Base-by-base conservation (phyloP, 1,140 invertebrate genomes). In the Sweltsa coloradensis region DNA sequence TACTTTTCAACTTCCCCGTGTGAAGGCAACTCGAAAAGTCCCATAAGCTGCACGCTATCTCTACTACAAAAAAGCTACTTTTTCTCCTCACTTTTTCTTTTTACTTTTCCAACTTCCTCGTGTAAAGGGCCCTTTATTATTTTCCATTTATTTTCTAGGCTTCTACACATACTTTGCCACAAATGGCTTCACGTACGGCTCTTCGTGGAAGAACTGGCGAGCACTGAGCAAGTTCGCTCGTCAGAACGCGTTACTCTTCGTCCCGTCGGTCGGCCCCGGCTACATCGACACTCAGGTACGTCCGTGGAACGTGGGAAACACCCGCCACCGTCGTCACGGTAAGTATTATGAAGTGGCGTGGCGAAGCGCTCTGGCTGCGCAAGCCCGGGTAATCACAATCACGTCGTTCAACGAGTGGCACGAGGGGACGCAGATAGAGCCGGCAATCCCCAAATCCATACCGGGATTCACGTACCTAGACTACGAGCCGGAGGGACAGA, bases 151-250 rank as follows among this genome's bases (percentile, higher is more conserved):
- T 53, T 23, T 52, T 51, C 21, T 41, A 59, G 57, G 75, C 6
- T 78, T 76, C 53, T 78, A 78, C 50, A 75, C 72, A n/a, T 75
- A 75, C 41, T 67, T 75, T 54, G 71, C 73, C 1, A 67, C 66
- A 22, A 76, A 76, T 60, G 72, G 72, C 2, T 74, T 74, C 34
- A 73, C 71, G 50, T 76, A 71, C 53, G 73, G 74, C 11, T 75
- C 73, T 47, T 71, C 75, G 6, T 78, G 74, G 74, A 78, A 78
- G 57, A 76, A 78, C 59, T 78, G 75, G 75, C 66, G 65, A 37
- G 67, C 65, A 55, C 56, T 78, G 9, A 67, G 68, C 44, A 71
- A 72, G 31, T 76, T 71, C 55, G 73, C 74, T 0, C 52, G 64
- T 22, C 67, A 74, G 39, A 73, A 73, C 51, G 65, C 67, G 37